Evolutionary conservation across 2,113 vertebrate species (phyloP).

Genomic region (Pachyramphus minor): DNA sequence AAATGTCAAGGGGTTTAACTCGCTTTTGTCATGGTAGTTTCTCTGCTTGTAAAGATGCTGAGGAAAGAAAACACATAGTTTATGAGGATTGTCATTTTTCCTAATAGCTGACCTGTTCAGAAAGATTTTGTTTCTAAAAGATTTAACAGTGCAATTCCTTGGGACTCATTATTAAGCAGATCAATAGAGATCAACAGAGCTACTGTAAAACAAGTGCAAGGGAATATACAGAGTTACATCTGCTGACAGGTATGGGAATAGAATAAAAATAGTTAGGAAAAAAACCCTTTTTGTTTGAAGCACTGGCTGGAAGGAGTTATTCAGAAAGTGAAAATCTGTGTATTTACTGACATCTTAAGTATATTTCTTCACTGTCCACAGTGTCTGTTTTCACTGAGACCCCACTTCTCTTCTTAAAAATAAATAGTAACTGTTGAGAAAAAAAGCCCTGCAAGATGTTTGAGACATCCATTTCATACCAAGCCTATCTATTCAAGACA

Average conservation of each 20-base stretch:
- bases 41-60: slow-evolving; percentile 10
- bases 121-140: slow-evolving; percentile 36
- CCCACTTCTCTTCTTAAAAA: not conserved
- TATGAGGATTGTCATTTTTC: slow-evolving; percentile 22
- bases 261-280: not conserved
- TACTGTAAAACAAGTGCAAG: slow-evolving; percentile 19
- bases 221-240: not conserved
- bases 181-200: slow-evolving; percentile 36
- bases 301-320: not conserved
- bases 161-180: slow-evolving; percentile 34
- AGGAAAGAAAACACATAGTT: not conserved
- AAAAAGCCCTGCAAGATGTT: not conserved
- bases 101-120: slow-evolving; percentile 24
- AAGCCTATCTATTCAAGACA: not conserved
- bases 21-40: not conserved
- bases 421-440: not conserved
- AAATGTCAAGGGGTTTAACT: not conserved
- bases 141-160: slow-evolving; percentile 20
- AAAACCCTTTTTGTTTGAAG: not conserved
- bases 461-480: not conserved
- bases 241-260: not conserved
- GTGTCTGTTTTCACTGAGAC: not conserved
- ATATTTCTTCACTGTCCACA: not conserved
- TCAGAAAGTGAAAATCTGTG: not conserved
- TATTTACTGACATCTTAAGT: not conserved